Evolutionary conservation across 1,140 invertebrate species (phyloP), one percentile per base, ranked within the genome.

Genomic region (Xylocopa sonorina): DNA sequence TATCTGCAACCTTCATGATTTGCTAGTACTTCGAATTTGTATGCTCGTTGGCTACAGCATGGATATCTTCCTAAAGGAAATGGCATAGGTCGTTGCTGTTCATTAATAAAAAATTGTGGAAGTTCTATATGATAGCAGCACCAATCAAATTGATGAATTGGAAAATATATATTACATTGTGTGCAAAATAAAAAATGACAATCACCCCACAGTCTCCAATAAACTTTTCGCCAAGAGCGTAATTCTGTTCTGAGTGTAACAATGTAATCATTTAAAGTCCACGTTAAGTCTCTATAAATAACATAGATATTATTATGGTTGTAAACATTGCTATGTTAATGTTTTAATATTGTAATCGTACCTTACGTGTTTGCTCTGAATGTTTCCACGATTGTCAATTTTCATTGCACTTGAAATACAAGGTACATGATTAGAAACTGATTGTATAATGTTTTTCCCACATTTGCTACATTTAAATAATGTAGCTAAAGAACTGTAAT

Each of bases 171-270:
- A 83, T 96, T 95, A 85, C 97, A 98, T 0, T 94, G 94, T 46
- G 94, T 94, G 85, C 97, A 98, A 68, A 94, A 95, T 12, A 97
- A 90, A 91, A 96, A 97, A 91, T 98, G 97, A 79, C 96, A 96
- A 86, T 97, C 95, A 0, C 97, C 97, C 98, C 98, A 99, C 16
- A 99, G 91, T 67, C 96, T 94, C 98, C 98, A 99, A 92, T 98
- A 99, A 1, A 98, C 97, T 88, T 96, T 96, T 0, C 97, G 93
- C 98, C 98, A 99, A 0, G 95, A 96, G 80, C 96, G 96, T 48
- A 98, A 92, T 83, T 97, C 95, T 12, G 94, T 94, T 87, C 96
- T 96, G 27, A 98, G 90, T 79, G 95, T 94, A 14, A 95, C 89
- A 12, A 99, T 95, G 87, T 97, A 97, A 55, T 96, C 96, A 85